Conservation (phyloP, 2,888 invertebrate species). For the Lasioglossum oenotherae region DNA sequence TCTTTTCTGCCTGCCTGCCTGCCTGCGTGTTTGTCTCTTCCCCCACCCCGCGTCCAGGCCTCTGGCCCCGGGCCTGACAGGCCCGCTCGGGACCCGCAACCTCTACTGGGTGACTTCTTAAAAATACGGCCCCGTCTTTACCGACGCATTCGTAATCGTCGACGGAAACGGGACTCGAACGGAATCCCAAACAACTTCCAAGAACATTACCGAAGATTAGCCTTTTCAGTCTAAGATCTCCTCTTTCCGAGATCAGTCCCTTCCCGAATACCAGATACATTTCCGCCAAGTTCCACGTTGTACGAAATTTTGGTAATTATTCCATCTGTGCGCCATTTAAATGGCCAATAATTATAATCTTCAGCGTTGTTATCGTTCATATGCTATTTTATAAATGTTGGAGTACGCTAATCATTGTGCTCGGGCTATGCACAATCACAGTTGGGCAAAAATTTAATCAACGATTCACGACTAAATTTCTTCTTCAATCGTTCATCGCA, state of each 20-base stretch:
- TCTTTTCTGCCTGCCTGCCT: slow-evolving; percentile 37
- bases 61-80: not conserved
- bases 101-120: slow-evolving; percentile 54
- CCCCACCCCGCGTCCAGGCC: not conserved
- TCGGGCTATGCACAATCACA: too few species aligned
- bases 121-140: slow-evolving; percentile 24
- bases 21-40: slow-evolving; percentile 34
- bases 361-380: too few species aligned
- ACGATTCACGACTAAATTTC: too few species aligned
- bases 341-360: too few species aligned
- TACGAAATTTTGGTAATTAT: not conserved
- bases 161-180: not conserved
- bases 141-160: slow-evolving; percentile 24
- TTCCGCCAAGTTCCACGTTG: not conserved
- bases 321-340: not conserved
- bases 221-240: not conserved
- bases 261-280: not conserved
- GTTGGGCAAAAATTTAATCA: too few species aligned
- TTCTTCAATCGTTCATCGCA: too few species aligned
- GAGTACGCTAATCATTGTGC: too few species aligned
- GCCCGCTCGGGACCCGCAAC: slow-evolving; percentile 23
- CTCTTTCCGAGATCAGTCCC: not conserved
- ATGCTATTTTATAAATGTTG: too few species aligned
- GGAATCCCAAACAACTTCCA: not conserved
- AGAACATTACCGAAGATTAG: not conserved